Evolutionary conservation across 2,797 vertebrate species (phyloP), one percentile per base, ranked within the genome.

Genomic region (Okamejei kenojei): DNA sequence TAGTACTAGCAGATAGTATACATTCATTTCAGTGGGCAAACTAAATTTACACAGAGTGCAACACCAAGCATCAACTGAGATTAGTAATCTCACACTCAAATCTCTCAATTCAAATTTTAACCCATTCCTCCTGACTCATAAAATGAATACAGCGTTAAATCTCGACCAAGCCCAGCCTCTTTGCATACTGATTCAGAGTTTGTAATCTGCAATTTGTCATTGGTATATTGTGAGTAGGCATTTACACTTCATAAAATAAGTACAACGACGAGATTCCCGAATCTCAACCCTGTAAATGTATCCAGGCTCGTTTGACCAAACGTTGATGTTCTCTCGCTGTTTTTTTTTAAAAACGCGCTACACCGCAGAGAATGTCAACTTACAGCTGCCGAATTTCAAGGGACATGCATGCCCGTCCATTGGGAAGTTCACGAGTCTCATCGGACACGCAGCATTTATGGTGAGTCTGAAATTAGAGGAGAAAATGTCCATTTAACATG

Each of bases 391-490:
- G 94, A 97, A 97, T 95, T 97, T 97, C 94, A 97, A 96, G 0
- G 97, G 97, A 95, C 97, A 97, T 63, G 97, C 96, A 74, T 97
- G 97, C 84, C 97, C 97, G 9, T 97, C 97, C 97, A 97, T 97
- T 9, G 97, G 97, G 94, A 97, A 97, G 95, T 97, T 97, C 93
- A 97, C 97, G 93, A 97, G 95, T 54, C 97, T 78, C 97, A 97
- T 94, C 96, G 97, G 97, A 74, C 93, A 93, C n/a, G 79, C 97
- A 0, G 97, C 97, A 94, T 97, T 97, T 94, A 97, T 97, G 94
- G 97, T 97, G 94, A 97, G 96, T 95, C 97, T 97, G 95, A 93
- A 94, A 94, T 91, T 54, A 63, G 63, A 94, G 63, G 93, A 93
- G 86, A 45, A 88, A 90, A 90, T 29, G 15, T 54, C 11, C 15